phyloP scores from a whole-genome alignment of 2,797 vertebrate genomes.

The Todus mexicanus region DNA sequence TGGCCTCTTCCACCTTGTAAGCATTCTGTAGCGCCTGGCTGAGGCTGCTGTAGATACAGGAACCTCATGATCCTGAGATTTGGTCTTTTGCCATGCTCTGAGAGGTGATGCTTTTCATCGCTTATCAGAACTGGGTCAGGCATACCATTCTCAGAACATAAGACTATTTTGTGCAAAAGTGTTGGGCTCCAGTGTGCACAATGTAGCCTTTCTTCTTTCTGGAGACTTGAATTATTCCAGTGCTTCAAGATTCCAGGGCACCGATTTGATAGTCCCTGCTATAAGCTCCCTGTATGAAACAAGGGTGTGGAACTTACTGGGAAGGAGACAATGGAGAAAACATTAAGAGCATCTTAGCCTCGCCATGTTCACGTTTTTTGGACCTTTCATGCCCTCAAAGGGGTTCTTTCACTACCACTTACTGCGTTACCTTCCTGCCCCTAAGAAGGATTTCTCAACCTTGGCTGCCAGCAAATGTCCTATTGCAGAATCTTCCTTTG shows the following conservation, averaged over 20 bases:
- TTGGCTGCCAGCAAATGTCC: neutral
- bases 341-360: neutral
- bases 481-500: neutral
- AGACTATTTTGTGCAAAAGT: neutral
- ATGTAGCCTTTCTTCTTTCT: neutral
- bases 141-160: neutral
- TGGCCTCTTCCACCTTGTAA: constrained; percentile 38
- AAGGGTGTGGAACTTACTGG: neutral
- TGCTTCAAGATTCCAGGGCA: neutral
- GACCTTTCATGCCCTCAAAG: neutral
- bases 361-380: neutral
- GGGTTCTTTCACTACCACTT: neutral
- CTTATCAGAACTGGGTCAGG: neutral
- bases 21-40: neutral
- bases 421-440: neutral
- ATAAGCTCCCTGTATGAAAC: neutral
- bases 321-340: neutral
- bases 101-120: neutral
- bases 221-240: neutral
- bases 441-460: neutral
- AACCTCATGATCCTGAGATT: neutral
- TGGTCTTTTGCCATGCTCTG: neutral
- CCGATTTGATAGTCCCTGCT: neutral
- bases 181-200: neutral
- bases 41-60: neutral